Percentiles rank a stretch among this genome's conserved stretches.
phyloP scores from a whole-genome alignment of 2,888 invertebrate genomes.

The Pocota personata region DNA sequence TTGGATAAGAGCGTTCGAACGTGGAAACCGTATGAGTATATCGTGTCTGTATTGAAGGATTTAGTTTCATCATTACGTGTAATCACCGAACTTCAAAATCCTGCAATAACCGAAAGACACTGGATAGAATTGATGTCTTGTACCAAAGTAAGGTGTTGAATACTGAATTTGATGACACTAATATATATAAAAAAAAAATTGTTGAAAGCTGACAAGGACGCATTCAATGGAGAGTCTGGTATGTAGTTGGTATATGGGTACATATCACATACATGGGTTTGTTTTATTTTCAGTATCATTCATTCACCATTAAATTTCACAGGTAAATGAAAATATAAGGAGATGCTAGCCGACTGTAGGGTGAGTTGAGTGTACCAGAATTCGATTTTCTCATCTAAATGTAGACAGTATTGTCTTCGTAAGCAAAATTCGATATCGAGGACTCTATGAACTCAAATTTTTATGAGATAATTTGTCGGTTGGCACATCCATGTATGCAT shows the following conservation, averaged over 20 bases:
- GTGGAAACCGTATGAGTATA: slow-evolving; percentile 90
- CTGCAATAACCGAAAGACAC: slow-evolving; percentile 96
- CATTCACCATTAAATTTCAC: not conserved
- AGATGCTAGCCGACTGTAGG: not conserved
- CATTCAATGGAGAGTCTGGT: slow-evolving; percentile 77
- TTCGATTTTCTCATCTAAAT: not conserved
- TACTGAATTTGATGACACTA: slow-evolving; percentile 15
- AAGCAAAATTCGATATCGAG: not conserved
- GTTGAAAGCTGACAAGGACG: slow-evolving; percentile 75
- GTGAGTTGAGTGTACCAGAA: not conserved
- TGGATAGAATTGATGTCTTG: slow-evolving; percentile 97
- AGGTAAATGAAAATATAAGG: not conserved
- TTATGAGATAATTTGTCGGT: no score
- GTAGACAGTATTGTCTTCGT: not conserved
- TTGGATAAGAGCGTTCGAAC: slow-evolving; percentile 92
- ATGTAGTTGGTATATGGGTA: slow-evolving; percentile 49
- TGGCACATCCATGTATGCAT: no score
- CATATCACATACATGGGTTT: not conserved
- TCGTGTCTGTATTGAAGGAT: slow-evolving; percentile 94
- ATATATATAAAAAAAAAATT: slow-evolving; percentile 24
- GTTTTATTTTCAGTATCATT: not conserved
- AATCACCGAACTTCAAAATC: slow-evolving; percentile 97
- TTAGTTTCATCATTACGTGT: slow-evolving; percentile 96
- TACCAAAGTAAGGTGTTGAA: slow-evolving; percentile 87
- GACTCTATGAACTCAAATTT: no score